phyloP scores from a whole-genome alignment of 92 coral and sea anemone genomes.

The Siderastrea siderea region DNA sequence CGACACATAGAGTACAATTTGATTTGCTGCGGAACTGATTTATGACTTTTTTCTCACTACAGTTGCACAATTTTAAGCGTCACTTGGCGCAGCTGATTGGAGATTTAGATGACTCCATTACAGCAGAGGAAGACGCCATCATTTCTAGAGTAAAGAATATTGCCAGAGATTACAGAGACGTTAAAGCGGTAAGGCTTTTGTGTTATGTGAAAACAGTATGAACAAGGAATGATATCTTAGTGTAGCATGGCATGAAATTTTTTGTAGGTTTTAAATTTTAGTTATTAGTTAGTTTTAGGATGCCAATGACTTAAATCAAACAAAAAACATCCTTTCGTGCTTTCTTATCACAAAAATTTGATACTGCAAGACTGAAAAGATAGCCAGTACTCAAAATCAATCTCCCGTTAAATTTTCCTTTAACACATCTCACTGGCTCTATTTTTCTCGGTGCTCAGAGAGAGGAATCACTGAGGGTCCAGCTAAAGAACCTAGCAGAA shows the following conservation, averaged over 20 bases:
- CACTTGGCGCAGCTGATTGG: conserved; percentile 82
- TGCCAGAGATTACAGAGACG: conserved; percentile 69
- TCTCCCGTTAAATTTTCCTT: too few relatives aligned
- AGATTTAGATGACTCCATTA: conserved; percentile 74
- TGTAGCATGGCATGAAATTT: too few relatives aligned
- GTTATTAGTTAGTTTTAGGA: too few relatives aligned
- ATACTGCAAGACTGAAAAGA: too few relatives aligned
- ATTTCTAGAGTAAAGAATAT: conserved; percentile 62
- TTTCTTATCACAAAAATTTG: too few relatives aligned
- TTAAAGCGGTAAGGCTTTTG: conserved; percentile 72
- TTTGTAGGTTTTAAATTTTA: too few relatives aligned
- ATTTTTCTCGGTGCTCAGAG: conserved; percentile 53
- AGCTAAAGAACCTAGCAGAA: conserved; percentile 87
- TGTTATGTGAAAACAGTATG: neutral
- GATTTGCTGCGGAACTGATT: too few relatives aligned
- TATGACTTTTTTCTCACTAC: neutral
- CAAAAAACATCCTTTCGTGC: too few relatives aligned
- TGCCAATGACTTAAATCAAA: too few relatives aligned
- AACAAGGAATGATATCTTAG: too few relatives aligned
- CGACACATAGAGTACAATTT: too few relatives aligned
- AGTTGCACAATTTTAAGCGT: conserved; percentile 81
- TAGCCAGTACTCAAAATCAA: too few relatives aligned
- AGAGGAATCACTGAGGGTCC: conserved; percentile 83
- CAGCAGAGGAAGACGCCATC: conserved; percentile 74
- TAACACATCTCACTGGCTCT: neutral